Percentiles rank a stretch among this genome's conserved stretches.
These are phyloP conservation scores for Athetis lepigone DNA, from an alignment of 2,888 invertebrate genomes.

Conservation along the genomic window DNA sequence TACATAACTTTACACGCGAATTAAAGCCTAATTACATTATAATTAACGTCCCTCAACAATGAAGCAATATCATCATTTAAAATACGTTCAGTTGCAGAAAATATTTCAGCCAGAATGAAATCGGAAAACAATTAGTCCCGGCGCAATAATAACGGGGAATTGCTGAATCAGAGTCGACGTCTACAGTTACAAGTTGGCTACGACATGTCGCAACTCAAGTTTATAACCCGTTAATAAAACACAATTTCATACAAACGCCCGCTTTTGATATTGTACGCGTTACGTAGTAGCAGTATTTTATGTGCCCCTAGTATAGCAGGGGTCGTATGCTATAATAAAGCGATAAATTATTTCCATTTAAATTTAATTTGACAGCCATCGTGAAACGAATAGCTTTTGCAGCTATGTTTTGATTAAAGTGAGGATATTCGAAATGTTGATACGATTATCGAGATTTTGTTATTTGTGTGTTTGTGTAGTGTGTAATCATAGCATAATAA, in stretches of 20 bases:
- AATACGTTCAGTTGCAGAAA: conserved; percentile 73
- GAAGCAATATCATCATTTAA: conserved; percentile 69
- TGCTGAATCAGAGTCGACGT: conserved; percentile 77
- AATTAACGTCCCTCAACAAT: conserved; percentile 56
- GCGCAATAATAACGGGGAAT: conserved; percentile 80
- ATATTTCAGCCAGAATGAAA: conserved; percentile 73
- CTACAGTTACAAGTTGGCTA: conserved; percentile 85
- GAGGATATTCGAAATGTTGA: conserved; percentile 71
- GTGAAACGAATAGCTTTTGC: conserved; percentile 80
- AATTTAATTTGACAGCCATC: conserved; percentile 89
- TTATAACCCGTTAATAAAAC: conserved; percentile 90
- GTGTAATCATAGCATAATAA: background rate
- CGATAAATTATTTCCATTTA: conserved; percentile 89
- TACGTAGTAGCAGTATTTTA: conserved; percentile 86
- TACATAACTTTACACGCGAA: conserved; percentile 13
- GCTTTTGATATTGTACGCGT: conserved; percentile 78
- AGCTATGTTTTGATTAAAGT: conserved; percentile 83
- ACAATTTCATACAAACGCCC: conserved; percentile 86
- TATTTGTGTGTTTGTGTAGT: background rate
- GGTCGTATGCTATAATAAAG: conserved; percentile 87
- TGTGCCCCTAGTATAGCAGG: conserved; percentile 84
- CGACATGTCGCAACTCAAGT: conserved; percentile 84
- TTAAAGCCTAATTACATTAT: conserved; percentile 44
- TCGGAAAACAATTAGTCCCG: conserved; percentile 85
- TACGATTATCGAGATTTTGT: conserved; percentile 15